phyloP scores from a whole-genome alignment of 2,888 invertebrate species.

The Athalia circularis region DNA sequence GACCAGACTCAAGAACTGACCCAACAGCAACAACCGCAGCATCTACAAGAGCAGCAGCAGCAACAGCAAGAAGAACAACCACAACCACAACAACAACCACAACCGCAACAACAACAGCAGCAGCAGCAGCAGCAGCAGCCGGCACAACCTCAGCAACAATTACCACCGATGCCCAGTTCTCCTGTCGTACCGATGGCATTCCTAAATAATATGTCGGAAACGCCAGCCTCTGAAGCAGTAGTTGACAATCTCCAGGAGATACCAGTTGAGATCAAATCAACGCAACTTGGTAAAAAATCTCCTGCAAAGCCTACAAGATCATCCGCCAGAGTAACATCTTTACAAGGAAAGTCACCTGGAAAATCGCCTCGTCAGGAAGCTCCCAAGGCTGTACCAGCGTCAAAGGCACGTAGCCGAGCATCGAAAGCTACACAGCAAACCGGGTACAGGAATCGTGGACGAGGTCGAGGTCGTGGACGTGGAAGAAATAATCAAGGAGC shows the following conservation, averaged over 20 bases:
- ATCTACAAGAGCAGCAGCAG: constrained; percentile 11
- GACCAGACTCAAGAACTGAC: constrained; percentile 30
- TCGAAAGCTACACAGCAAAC: constrained; percentile 68
- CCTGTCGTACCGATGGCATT: constrained; percentile 55
- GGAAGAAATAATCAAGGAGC: constrained; percentile 66
- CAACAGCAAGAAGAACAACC: background rate
- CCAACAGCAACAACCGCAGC: constrained; percentile 44
- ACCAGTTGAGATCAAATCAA: constrained; percentile 51
- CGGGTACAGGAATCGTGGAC: constrained; percentile 64
- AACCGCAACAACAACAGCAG: constrained; percentile 48
- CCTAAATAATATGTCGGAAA: constrained; percentile 53
- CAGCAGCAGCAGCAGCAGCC: constrained; percentile 47
- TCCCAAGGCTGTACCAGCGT: constrained; percentile 61
- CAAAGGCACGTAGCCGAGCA: constrained; percentile 75
- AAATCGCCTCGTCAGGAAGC: constrained; percentile 75
- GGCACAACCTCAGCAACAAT: constrained; percentile 50
- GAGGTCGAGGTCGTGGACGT: constrained; percentile 73
- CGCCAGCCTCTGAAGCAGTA: constrained; percentile 41
- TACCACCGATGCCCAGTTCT: constrained; percentile 49
- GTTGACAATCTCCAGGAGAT: constrained; percentile 52
- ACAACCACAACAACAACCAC: constrained; percentile 47
- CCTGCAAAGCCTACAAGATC: constrained; percentile 78
- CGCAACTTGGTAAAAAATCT: constrained; percentile 76
- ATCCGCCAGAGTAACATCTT: constrained; percentile 79
- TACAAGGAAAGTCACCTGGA: constrained; percentile 81